phyloP scores from a whole-genome alignment of 2,888 invertebrate species.

The Euspilapteryx auroguttella region DNA sequence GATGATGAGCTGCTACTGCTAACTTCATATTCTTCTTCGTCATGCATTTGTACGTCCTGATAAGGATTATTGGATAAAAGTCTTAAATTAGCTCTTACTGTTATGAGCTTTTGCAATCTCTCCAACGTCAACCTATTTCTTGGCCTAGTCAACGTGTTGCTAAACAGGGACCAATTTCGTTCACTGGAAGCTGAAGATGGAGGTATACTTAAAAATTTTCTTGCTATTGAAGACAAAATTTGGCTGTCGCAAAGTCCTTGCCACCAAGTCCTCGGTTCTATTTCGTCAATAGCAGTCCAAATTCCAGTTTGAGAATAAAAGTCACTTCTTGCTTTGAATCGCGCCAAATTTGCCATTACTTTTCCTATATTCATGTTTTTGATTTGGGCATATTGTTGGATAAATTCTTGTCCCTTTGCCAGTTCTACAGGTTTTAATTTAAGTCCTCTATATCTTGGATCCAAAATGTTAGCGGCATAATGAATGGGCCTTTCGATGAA shows the following conservation, averaged over 20 bases:
- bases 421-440: not conserved
- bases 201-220: not conserved
- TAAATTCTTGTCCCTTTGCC: conserved; percentile 1
- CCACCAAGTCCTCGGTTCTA: conserved; percentile 1
- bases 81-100: not conserved
- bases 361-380: not conserved
- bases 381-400: too few relatives aligned
- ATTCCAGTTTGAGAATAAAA: not conserved
- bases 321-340: not conserved
- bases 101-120: not conserved
- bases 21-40: not conserved
- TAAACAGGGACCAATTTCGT: not conserved
- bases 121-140: not conserved
- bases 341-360: not conserved
- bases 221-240: conserved; percentile 1
- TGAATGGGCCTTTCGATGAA: conserved; percentile 1
- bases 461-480: not conserved
- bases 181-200: conserved; percentile 1
- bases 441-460: not conserved
- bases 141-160: not conserved
- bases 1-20: not conserved
- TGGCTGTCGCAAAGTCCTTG: not conserved
- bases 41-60: not conserved
- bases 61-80: not conserved
- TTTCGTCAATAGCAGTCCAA: not conserved